Percentiles rank a stretch among this genome's conserved stretches.
Evolutionary conservation across 2,888 invertebrate genomes (phyloP).

Genomic region (Synanthedon myopaeformis): DNA sequence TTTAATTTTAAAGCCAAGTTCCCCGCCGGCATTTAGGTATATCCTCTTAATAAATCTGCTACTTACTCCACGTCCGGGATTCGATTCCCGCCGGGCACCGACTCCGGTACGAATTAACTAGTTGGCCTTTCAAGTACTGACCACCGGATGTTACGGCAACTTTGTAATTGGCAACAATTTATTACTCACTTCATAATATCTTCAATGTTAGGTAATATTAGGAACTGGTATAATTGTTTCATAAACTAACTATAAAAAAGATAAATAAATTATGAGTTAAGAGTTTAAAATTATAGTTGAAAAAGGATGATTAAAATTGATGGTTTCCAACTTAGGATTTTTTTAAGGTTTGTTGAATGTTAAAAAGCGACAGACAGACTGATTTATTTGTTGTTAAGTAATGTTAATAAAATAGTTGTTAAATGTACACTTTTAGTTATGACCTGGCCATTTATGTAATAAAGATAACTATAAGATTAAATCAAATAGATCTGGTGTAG

Average conservation of each 20-base stretch:
- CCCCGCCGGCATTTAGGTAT: constrained; percentile 37
- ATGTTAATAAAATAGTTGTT: too few species aligned
- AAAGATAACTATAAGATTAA: too few species aligned
- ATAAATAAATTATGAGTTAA: too few species aligned
- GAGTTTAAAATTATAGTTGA: too few species aligned
- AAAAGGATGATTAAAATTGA: too few species aligned
- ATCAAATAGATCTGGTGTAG: too few species aligned
- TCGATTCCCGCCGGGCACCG: constrained; percentile 52
- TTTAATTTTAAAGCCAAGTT: constrained; percentile 56
- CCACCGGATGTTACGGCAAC: constrained; percentile 36
- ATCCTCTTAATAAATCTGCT: constrained; percentile 65
- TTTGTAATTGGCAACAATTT: constrained; percentile 39
- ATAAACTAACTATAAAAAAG: background rate
- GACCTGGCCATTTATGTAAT: too few species aligned
- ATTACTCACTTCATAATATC: constrained; percentile 12
- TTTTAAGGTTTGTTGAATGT: too few species aligned
- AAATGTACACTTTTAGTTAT: too few species aligned
- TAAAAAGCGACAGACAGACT: too few species aligned
- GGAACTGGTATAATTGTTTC: background rate
- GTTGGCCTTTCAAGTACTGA: constrained; percentile 43
- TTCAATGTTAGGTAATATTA: constrained; percentile 1
- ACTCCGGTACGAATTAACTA: constrained; percentile 48
- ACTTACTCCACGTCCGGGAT: constrained; percentile 48
- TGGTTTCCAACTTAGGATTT: too few species aligned
- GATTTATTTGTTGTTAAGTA: too few species aligned